Evolutionary conservation across 2,888 invertebrate genomes (phyloP).

Genomic region (Hypolimnas misippus): DNA sequence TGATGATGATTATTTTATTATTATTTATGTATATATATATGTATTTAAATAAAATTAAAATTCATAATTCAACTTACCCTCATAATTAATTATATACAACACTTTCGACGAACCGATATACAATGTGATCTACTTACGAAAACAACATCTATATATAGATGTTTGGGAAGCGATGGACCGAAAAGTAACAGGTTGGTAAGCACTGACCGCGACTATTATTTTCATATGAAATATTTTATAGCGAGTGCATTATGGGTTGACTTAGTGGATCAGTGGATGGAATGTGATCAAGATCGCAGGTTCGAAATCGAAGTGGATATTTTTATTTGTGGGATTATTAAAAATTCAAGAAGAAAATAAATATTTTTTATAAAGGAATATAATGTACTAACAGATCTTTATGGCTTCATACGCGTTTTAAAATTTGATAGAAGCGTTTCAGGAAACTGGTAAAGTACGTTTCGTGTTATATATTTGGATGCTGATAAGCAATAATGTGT

Average conservation of each 20-base stretch:
- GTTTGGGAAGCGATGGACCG: conserved; percentile 52
- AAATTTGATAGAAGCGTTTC: too few species aligned
- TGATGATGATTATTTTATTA: too few species aligned
- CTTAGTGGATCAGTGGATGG: too few species aligned
- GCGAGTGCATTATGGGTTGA: too few species aligned
- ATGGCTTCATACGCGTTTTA: too few species aligned
- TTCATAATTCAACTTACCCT: conserved; percentile 52
- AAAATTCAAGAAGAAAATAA: too few species aligned
- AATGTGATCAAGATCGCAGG: not conserved
- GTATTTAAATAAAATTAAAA: not conserved
- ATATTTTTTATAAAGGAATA: too few species aligned
- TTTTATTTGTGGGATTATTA: too few species aligned
- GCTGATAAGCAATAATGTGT: too few species aligned
- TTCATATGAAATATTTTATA: not conserved
- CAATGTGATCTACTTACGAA: conserved; percentile 47
- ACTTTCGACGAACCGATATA: conserved; percentile 45
- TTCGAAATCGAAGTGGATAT: not conserved
- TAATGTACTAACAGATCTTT: too few species aligned
- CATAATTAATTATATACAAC: conserved; percentile 48
- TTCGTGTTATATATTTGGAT: too few species aligned
- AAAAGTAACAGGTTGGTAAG: conserved; percentile 48
- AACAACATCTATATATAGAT: conserved; percentile 52
- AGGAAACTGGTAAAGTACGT: too few species aligned
- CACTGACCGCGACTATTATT: conserved; percentile 36
- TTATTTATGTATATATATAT: not conserved